A percentile compares a stretch with the other conserved stretches of the same genome.
These are phyloP conservation scores for Deroplatys truncata DNA, from an alignment of 2,888 invertebrate genomes.

Conservation along the genomic window DNA sequence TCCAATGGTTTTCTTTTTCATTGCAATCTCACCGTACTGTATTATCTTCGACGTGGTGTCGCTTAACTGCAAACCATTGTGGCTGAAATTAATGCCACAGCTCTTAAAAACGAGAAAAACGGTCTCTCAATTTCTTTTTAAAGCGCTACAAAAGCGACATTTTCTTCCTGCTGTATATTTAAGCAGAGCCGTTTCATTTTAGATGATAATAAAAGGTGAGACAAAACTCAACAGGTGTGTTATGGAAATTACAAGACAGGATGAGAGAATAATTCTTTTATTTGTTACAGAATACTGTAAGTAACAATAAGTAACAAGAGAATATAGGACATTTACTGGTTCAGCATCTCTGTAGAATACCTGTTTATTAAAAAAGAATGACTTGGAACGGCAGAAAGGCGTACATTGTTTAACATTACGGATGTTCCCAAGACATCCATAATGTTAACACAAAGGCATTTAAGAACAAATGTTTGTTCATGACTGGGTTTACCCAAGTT, in stretches of 20 bases:
- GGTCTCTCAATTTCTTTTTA: background rate
- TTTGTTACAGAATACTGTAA: no score
- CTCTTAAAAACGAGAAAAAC: background rate
- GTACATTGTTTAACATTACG: no score
- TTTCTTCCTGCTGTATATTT: background rate
- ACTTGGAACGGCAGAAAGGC: no score
- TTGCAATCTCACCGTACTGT: no score
- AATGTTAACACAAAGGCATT: no score
- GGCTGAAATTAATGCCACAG: background rate
- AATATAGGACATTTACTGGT: background rate
- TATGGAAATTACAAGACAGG: background rate
- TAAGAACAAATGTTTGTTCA: no score
- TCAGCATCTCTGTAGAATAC: no score
- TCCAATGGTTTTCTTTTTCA: no score
- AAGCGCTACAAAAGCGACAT: background rate
- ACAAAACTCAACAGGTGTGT: background rate
- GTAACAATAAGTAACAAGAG: background rate
- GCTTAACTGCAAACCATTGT: background rate
- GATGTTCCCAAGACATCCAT: no score
- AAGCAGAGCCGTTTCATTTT: background rate
- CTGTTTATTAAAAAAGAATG: no score
- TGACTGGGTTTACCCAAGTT: no score
- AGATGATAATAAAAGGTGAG: background rate
- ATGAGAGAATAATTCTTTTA: background rate
- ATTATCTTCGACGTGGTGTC: no score